Evolutionary conservation across 2,888 invertebrate genomes (phyloP).

Genomic region (Perizoma flavofasciatum): DNA sequence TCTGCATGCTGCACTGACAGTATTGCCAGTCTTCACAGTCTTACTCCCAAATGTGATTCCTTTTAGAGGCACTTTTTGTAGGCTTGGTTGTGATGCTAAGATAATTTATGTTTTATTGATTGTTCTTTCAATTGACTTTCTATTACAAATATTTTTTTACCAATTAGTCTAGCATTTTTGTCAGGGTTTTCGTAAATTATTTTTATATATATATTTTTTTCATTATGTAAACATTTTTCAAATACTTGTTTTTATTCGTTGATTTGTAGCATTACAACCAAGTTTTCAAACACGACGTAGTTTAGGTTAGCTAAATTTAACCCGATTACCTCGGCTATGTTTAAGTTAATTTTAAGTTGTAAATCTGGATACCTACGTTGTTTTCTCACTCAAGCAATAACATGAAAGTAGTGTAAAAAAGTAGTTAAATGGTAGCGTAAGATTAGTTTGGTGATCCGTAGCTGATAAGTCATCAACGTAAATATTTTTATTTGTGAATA

Average conservation of each 20-base stretch:
- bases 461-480: background rate
- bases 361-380: slow-evolving; percentile 11
- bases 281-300: slow-evolving; percentile 20
- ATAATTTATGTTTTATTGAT: no score
- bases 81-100: slow-evolving; percentile 17
- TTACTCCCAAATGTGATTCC: slow-evolving; percentile 26
- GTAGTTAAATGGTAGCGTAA: slow-evolving; percentile 20
- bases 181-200: no score
- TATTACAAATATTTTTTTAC: background rate
- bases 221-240: no score
- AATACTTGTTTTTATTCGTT: no score
- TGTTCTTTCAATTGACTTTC: background rate
- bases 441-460: slow-evolving; percentile 19
- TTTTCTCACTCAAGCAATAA: slow-evolving; percentile 24
- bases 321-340: slow-evolving; percentile 8
- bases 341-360: slow-evolving; percentile 21
- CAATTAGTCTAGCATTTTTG: no score
- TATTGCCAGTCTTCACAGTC: slow-evolving; percentile 11
- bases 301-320: slow-evolving; percentile 24
- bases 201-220: no score
- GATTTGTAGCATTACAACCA: slow-evolving; percentile 6
- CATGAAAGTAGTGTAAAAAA: slow-evolving; percentile 17
- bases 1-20: background rate
- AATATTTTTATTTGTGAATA: no score
- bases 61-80: slow-evolving; percentile 17